phyloP scores from a whole-genome alignment of 2,888 invertebrate species.

The Drosophila fulvimacula region DNA sequence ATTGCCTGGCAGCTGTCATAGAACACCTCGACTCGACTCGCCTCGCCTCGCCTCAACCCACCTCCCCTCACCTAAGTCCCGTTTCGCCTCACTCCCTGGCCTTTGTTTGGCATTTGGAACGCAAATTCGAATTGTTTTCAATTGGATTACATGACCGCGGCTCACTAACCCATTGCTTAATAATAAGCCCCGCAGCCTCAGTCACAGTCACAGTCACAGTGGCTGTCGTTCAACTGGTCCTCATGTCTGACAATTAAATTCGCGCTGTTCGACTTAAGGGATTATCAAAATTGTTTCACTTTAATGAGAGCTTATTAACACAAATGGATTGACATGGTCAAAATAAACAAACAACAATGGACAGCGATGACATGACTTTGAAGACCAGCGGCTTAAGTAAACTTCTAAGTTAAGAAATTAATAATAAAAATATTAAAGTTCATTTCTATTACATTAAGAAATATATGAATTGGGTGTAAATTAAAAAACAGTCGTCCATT shows the following conservation, averaged over 20 bases:
- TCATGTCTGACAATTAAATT: conserved; percentile 44
- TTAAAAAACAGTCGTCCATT: too few species aligned
- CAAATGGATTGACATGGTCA: conserved; percentile 26
- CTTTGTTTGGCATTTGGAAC: conserved; percentile 45
- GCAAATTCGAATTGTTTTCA: conserved; percentile 72
- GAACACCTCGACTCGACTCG: conserved; percentile 21
- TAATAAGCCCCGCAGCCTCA: conserved; percentile 29
- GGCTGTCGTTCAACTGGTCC: background rate
- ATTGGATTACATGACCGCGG: conserved; percentile 67
- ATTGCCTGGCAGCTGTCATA: conserved; percentile 62
- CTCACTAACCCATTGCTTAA: conserved; percentile 49
- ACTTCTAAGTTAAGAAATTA: too few species aligned
- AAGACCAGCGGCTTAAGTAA: too few species aligned
- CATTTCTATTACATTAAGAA: background rate
- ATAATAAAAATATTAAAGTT: background rate
- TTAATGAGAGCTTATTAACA: conserved; percentile 30
- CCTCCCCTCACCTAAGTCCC: conserved; percentile 5
- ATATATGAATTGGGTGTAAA: too few species aligned
- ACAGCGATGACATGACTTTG: background rate
- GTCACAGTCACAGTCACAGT: background rate
- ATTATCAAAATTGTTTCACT: conserved; percentile 39
- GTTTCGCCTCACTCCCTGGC: too few species aligned
- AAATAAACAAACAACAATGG: conserved; percentile 20
- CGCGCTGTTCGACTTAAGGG: conserved; percentile 43
- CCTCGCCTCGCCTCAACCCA: background rate